These are phyloP conservation scores for Theonella swinhoei DNA, from an alignment of 37 sponge, comb jelly and placozoan genomes.

Conservation along the genomic window DNA sequence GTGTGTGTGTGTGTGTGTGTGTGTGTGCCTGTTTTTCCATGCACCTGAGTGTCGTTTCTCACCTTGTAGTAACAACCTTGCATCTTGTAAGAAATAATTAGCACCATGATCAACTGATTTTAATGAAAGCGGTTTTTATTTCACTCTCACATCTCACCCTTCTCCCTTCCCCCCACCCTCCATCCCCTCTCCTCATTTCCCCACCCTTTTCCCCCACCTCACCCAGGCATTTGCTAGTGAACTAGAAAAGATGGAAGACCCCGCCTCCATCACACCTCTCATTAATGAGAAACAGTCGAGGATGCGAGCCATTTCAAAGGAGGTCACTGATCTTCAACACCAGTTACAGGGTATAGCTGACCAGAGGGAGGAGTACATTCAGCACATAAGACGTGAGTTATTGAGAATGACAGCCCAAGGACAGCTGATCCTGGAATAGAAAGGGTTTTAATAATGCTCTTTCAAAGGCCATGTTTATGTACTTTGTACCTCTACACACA, in stretches of 20 bases:
- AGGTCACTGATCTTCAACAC: constrained; percentile 8
- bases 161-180: not conserved
- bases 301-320: constrained; percentile 7
- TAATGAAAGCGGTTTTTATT: too few relatives aligned
- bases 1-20: constrained; percentile 23
- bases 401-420: not conserved
- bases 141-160: not conserved
- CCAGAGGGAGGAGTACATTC: constrained; percentile 8
- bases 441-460: too few relatives aligned
- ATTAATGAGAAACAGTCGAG: constrained; percentile 22
- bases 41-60: too few relatives aligned
- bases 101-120: too few relatives aligned
- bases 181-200: not conserved
- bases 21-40: not conserved
- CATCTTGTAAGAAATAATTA: too few relatives aligned
- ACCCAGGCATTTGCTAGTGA: constrained; percentile 35
- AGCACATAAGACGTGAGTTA: not conserved
- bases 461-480: not conserved
- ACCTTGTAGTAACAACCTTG: too few relatives aligned
- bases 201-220: not conserved
- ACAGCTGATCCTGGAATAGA: too few relatives aligned
- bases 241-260: constrained; percentile 36
- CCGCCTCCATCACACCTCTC: constrained; percentile 13
- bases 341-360: constrained; percentile 8
- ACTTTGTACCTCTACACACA: not conserved